phyloP scores from a whole-genome alignment of 2,113 vertebrate species.

The Indri indri region DNA sequence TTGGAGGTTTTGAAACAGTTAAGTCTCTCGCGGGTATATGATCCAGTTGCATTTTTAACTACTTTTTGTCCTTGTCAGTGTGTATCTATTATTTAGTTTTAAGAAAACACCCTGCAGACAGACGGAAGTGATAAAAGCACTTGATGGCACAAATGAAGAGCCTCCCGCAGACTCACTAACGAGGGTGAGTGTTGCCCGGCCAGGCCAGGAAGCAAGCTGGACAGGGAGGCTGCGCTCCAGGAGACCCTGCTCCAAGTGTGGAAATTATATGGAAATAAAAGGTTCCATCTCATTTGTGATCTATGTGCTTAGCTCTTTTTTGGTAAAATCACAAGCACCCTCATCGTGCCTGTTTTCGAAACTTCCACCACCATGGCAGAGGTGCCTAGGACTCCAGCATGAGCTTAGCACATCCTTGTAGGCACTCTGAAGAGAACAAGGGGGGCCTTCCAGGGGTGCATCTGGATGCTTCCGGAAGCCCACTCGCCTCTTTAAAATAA shows the following conservation, averaged over 20 bases:
- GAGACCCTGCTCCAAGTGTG: rapidly evolving
- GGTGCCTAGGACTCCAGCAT: not conserved
- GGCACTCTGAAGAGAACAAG: not conserved
- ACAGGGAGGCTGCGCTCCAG: rapidly evolving
- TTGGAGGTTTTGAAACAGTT: not conserved
- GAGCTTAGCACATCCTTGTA: rapidly evolving
- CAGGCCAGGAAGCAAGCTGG: not conserved
- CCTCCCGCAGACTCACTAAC: not conserved
- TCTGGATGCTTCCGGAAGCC: not conserved
- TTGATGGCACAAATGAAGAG: not conserved
- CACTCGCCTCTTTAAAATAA: not conserved
- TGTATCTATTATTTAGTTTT: not conserved
- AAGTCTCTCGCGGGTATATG: not conserved
- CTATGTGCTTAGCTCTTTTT: not conserved
- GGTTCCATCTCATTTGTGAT: not conserved
- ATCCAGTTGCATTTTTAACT: not conserved
- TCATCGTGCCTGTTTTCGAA: rapidly evolving
- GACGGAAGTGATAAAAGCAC: rapidly evolving
- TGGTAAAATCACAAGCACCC: not conserved
- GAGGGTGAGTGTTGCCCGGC: rapidly evolving
- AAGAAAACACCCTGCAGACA: not conserved
- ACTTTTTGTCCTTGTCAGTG: not conserved
- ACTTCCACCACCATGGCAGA: not conserved
- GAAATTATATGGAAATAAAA: rapidly evolving
- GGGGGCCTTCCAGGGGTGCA: too few relatives aligned